Conservation (phyloP, 2,888 invertebrate species). For the Habroteleia sp. region DNA sequence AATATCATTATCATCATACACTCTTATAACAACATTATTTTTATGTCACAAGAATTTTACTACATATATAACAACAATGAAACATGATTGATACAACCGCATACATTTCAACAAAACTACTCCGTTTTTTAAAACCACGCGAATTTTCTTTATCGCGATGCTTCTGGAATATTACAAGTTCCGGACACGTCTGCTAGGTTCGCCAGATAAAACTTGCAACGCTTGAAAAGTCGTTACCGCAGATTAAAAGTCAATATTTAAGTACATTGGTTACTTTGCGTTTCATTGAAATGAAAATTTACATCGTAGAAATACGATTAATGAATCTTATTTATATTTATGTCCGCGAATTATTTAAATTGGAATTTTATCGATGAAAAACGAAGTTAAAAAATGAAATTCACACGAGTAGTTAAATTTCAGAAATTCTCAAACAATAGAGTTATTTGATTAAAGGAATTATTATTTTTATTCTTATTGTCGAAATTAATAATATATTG, state of each 20-base stretch:
- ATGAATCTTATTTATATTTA: conserved; percentile 45
- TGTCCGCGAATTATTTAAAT: conserved; percentile 13
- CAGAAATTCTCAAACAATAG: no score
- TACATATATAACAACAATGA: conserved; percentile 7
- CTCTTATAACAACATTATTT: conserved; percentile 19
- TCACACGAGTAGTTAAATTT: no score
- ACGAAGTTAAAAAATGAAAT: no score
- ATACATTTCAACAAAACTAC: conserved; percentile 22
- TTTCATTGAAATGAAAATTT: conserved; percentile 50
- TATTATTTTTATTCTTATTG: no score
- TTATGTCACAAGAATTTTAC: conserved; percentile 5
- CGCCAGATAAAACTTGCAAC: conserved; percentile 44
- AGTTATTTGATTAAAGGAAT: no score
- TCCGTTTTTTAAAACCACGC: conserved; percentile 29
- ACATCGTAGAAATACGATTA: conserved; percentile 37
- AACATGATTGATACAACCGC: conserved; percentile 14
- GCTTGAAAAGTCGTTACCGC: conserved; percentile 53
- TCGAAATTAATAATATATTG: no score
- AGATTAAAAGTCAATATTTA: conserved; percentile 64
- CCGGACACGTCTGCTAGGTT: conserved; percentile 34
- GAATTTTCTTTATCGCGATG: conserved; percentile 32
- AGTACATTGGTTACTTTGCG: conserved; percentile 31
- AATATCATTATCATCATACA: conserved; percentile 13
- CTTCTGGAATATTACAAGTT: conserved; percentile 34
- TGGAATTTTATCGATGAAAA: no score